phyloP scores from a whole-genome alignment of 2,888 invertebrate species.

The Drosophila greeni region DNA sequence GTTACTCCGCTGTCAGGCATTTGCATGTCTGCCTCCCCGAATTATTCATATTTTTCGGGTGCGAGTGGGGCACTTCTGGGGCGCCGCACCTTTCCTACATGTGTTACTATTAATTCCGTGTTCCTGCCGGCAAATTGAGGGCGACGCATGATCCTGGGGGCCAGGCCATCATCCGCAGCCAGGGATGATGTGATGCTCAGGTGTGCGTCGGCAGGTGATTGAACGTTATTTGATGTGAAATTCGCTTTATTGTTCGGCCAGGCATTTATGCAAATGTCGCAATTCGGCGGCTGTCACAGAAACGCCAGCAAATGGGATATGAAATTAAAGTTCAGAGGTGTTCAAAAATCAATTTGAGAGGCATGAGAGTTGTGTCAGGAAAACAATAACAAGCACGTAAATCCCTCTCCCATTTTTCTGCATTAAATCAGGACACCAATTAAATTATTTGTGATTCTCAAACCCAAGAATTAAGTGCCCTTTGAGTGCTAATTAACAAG shows the following conservation, averaged over 20 bases:
- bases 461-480: conserved; percentile 1
- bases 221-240: conserved; percentile 67
- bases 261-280: conserved; percentile 61
- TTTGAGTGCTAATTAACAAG: neutral
- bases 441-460: neutral
- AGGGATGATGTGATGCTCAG: conserved; percentile 7
- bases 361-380: neutral
- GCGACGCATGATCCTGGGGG: conserved; percentile 20
- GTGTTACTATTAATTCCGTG: conserved; percentile 68
- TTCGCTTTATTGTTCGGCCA: conserved; percentile 41
- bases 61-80: conserved; percentile 23
- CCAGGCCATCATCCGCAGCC: conserved; percentile 29
- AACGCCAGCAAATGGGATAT: conserved; percentile 15
- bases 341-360: conserved; percentile 1
- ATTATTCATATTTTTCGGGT: conserved; percentile 63
- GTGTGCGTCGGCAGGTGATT: conserved; percentile 51
- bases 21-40: conserved; percentile 60
- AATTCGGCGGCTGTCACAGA: conserved; percentile 47
- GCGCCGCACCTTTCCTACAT: conserved; percentile 36
- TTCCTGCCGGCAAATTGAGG: conserved; percentile 30
- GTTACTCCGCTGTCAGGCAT: conserved; percentile 56
- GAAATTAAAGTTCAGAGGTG: conserved; percentile 13
- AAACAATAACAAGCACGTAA: neutral
- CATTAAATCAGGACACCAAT: neutral
- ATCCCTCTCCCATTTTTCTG: neutral